Conservation (phyloP, 2,888 invertebrate genomes). For the Augiades crinisus region DNA sequence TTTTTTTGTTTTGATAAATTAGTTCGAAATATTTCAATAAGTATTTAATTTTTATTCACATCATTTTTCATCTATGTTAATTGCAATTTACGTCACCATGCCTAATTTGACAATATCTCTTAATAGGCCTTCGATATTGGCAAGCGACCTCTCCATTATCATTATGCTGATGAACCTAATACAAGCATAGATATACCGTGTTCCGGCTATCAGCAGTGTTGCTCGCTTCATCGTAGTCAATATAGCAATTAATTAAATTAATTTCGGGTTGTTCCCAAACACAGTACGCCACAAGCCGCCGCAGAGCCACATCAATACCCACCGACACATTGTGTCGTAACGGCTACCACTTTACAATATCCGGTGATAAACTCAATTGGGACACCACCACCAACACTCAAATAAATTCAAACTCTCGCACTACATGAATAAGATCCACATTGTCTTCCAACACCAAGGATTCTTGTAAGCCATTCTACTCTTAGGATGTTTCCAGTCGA, state of each 20-base stretch:
- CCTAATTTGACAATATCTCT: not conserved
- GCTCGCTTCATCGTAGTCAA: constrained; percentile 28
- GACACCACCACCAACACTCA: constrained; percentile 40
- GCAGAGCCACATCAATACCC: constrained; percentile 57
- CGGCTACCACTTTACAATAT: constrained; percentile 76
- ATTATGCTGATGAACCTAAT: constrained; percentile 5
- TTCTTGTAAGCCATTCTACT: constrained; percentile 39
- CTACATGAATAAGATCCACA: constrained; percentile 49
- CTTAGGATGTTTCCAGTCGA: constrained; percentile 44
- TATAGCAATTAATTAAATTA: constrained; percentile 37
- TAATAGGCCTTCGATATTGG: not conserved
- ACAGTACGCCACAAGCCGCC: constrained; percentile 44
- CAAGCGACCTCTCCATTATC: not conserved
- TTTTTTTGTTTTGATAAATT: too few species aligned
- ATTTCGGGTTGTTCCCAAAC: constrained; percentile 37
- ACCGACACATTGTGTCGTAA: constrained; percentile 61
- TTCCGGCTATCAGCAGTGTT: constrained; percentile 4
- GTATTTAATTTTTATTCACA: too few species aligned
- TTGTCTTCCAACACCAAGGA: constrained; percentile 40
- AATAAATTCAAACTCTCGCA: constrained; percentile 49
- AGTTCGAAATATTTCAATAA: too few species aligned
- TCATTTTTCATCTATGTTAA: too few species aligned
- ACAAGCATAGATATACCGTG: not conserved
- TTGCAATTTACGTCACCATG: not conserved
- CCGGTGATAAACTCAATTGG: constrained; percentile 76